Percentiles rank a stretch among this genome's conserved stretches.
phyloP scores from a whole-genome alignment of 2,113 vertebrate genomes.

The Pseudorectes ferrugineus region DNA sequence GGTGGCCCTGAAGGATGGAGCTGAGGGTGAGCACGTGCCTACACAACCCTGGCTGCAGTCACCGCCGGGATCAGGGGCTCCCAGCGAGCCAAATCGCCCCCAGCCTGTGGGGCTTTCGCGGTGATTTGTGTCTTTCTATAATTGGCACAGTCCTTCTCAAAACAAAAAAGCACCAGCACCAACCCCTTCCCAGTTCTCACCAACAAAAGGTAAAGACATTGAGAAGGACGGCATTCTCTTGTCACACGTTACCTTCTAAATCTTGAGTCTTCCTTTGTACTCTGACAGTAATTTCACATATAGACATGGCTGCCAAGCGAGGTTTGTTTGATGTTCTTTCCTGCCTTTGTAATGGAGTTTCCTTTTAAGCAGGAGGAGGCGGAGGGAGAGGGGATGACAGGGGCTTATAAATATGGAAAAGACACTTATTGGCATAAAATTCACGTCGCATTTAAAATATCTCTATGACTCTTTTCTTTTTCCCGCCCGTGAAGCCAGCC shows the following conservation, averaged over 20 bases:
- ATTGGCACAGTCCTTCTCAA: background rate
- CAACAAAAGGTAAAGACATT: constrained; percentile 56
- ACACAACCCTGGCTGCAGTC: background rate
- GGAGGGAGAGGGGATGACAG: constrained; percentile 54
- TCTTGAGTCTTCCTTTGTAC: constrained; percentile 76
- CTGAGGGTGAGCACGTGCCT: background rate
- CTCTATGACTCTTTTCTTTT: background rate
- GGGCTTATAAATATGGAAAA: constrained; percentile 68
- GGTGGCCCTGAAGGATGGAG: background rate
- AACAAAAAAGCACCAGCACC: background rate
- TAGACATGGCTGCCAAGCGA: constrained; percentile 66
- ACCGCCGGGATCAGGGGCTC: background rate
- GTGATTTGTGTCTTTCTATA: constrained; percentile 5
- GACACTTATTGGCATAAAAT: constrained; percentile 58
- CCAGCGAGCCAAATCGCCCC: background rate
- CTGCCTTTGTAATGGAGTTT: constrained; percentile 80
- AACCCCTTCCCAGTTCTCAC: background rate
- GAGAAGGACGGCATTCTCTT: constrained; percentile 20
- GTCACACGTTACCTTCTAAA: constrained; percentile 51
- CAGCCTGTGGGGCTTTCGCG: accelerated
- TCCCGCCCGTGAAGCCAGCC: background rate
- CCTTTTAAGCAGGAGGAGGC: constrained; percentile 64
- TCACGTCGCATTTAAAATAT: background rate
- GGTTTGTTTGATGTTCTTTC: constrained; percentile 79
- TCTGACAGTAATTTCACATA: constrained; percentile 67